These are phyloP conservation scores for Sinohyriopsis cumingii DNA, from an alignment of 2,888 invertebrate genomes.

Conservation along the genomic window DNA sequence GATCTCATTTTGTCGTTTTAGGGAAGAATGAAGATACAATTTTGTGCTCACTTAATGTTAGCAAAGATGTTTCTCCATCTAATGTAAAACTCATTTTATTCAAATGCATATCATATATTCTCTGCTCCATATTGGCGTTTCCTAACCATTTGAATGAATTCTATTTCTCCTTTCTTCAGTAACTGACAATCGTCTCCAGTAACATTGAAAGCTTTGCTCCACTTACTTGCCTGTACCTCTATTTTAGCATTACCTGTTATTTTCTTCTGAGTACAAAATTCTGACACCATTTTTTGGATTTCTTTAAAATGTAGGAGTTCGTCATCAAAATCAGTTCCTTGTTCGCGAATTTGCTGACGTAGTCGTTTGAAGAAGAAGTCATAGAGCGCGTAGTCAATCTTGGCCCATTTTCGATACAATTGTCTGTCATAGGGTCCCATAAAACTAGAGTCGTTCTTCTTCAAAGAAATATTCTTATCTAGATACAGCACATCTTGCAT, in stretches of 20 bases:
- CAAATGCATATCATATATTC: slow-evolving; percentile 10
- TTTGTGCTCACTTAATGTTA: no score
- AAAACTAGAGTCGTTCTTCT: slow-evolving; percentile 27
- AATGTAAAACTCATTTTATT: no score
- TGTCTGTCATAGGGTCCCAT: slow-evolving; percentile 34
- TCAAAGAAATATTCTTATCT: slow-evolving; percentile 27
- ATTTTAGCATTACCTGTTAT: slow-evolving; percentile 14
- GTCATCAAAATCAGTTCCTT: slow-evolving; percentile 38
- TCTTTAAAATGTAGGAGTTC: slow-evolving; percentile 38
- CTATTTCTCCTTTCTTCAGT: slow-evolving; percentile 31
- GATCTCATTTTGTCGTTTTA: no score
- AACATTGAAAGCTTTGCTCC: slow-evolving; percentile 32
- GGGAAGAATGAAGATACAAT: no score
- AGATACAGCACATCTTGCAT: slow-evolving; percentile 38
- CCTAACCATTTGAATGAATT: slow-evolving; percentile 32
- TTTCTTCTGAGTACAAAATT: slow-evolving; percentile 27
- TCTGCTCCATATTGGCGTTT: slow-evolving; percentile 34
- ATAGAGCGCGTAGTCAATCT: slow-evolving; percentile 37
- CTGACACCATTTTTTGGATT: slow-evolving; percentile 27
- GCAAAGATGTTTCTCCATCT: no score
- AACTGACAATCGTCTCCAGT: slow-evolving; percentile 23
- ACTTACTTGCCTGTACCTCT: slow-evolving; percentile 23
- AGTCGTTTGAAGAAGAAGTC: slow-evolving; percentile 32
- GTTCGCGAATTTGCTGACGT: slow-evolving; percentile 26
- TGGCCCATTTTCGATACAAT: slow-evolving; percentile 33